Conservation (phyloP, 1,140 invertebrate genomes). For the Listronotus oregonensis region DNA sequence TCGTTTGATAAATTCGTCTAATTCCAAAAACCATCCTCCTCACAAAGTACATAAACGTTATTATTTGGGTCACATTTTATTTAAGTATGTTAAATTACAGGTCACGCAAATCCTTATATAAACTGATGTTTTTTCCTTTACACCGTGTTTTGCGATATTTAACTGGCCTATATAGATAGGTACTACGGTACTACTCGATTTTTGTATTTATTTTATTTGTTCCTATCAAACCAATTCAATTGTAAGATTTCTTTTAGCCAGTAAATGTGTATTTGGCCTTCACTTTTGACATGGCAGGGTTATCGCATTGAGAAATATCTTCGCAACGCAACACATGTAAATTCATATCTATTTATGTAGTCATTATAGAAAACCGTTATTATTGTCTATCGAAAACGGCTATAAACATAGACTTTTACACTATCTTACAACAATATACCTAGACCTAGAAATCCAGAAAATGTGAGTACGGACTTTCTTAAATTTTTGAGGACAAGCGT, state of each 20-base stretch:
- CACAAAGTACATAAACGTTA: too few species aligned
- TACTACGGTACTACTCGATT: too few species aligned
- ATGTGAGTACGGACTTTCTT: conserved; percentile 1
- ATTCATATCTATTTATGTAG: conserved; percentile 19
- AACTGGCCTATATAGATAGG: too few species aligned
- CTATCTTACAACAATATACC: conserved; percentile 1
- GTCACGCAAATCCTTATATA: too few species aligned
- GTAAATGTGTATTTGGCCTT: conserved; percentile 5
- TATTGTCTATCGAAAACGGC: conserved; percentile 11
- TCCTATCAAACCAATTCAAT: not conserved
- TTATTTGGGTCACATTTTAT: too few species aligned
- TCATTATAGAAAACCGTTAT: conserved; percentile 16
- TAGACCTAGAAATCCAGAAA: conserved; percentile 14
- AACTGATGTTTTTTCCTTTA: too few species aligned
- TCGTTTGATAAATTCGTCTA: too few species aligned
- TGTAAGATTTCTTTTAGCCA: not conserved
- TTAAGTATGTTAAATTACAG: too few species aligned
- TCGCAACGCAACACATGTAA: conserved; percentile 11
- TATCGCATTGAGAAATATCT: conserved; percentile 18
- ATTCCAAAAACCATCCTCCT: too few species aligned
- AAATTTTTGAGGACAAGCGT: not conserved
- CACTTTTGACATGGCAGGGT: conserved; percentile 16
- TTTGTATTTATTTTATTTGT: too few species aligned
- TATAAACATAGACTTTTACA: not conserved
- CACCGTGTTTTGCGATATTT: too few species aligned